These are phyloP conservation scores for Drosophila quadrilineata DNA, from an alignment of 1,140 invertebrate species.

Conservation along the genomic window DNA sequence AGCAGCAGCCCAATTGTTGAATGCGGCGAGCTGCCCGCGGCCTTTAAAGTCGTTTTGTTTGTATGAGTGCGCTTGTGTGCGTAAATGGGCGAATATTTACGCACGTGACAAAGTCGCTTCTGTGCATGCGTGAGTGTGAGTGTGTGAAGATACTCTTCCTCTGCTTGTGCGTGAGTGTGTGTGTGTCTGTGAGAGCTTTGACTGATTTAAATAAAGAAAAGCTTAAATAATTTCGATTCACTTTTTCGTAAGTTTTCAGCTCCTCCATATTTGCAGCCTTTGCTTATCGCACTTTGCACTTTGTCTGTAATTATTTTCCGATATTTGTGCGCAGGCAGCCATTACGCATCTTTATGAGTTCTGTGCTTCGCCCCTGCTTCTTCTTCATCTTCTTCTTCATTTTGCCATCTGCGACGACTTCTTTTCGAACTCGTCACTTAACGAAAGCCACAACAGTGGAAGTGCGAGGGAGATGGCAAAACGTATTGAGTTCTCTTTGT, in stretches of 20 bases:
- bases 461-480: neutral
- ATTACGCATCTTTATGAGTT: slow-evolving; percentile 76
- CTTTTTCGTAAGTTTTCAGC: neutral
- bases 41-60: slow-evolving; percentile 9
- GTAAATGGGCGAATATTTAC: neutral
- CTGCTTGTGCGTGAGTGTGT: neutral
- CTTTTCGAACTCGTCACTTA: slow-evolving; percentile 1
- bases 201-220: slow-evolving; percentile 4
- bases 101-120: slow-evolving; percentile 29
- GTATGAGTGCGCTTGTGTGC: slow-evolving; percentile 4
- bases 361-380: slow-evolving; percentile 43
- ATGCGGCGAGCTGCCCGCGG: slow-evolving; percentile 48
- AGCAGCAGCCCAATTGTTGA: slow-evolving; percentile 60
- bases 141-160: no score
- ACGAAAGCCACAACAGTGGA: slow-evolving; percentile 1
- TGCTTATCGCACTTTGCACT: slow-evolving; percentile 8
- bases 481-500: neutral
- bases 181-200: neutral
- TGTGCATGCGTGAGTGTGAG: neutral
- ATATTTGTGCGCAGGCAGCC: slow-evolving; percentile 69
- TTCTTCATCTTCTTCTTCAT: slow-evolving; percentile 23
- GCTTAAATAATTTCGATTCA: neutral
- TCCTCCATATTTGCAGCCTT: neutral
- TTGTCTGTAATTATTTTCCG: slow-evolving; percentile 66
- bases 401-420: neutral